Percentiles rank a stretch among this genome's conserved stretches.
Evolutionary conservation across 1,140 invertebrate species (phyloP).

Genomic region (Sinella curviseta): DNA sequence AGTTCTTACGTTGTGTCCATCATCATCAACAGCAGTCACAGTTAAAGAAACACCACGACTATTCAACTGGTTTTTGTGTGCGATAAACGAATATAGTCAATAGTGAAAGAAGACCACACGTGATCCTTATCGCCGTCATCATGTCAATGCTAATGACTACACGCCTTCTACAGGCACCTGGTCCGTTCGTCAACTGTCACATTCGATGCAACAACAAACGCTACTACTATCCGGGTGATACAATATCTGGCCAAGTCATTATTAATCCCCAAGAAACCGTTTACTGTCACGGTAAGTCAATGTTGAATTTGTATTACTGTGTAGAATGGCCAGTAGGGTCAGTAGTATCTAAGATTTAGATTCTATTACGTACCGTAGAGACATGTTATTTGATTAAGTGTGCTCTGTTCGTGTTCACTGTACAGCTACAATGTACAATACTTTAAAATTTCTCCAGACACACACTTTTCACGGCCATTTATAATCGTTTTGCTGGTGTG

Average conservation of each 20-base stretch:
- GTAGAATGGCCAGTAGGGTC: neutral
- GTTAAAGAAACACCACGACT: too few species aligned
- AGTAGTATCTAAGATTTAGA: too few species aligned
- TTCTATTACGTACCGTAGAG: too few species aligned
- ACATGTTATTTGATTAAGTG: too few species aligned
- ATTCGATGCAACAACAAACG: neutral
- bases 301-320: neutral
- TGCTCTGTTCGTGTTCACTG: too few species aligned
- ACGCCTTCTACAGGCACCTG: neutral
- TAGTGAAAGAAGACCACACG: neutral
- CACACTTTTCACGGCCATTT: too few species aligned
- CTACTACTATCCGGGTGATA: constrained; percentile 10
- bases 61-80: neutral
- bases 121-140: neutral
- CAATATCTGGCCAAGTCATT: neutral
- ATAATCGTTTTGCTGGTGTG: too few species aligned
- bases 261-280: neutral
- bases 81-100: neutral
- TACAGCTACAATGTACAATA: too few species aligned
- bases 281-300: constrained; percentile 13
- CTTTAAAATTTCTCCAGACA: too few species aligned
- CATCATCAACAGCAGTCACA: too few species aligned
- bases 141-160: constrained; percentile 17
- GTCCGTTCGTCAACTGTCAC: neutral
- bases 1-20: too few species aligned